Conservation (phyloP, 1,140 invertebrate genomes). For the Cotesia glomerata region DNA sequence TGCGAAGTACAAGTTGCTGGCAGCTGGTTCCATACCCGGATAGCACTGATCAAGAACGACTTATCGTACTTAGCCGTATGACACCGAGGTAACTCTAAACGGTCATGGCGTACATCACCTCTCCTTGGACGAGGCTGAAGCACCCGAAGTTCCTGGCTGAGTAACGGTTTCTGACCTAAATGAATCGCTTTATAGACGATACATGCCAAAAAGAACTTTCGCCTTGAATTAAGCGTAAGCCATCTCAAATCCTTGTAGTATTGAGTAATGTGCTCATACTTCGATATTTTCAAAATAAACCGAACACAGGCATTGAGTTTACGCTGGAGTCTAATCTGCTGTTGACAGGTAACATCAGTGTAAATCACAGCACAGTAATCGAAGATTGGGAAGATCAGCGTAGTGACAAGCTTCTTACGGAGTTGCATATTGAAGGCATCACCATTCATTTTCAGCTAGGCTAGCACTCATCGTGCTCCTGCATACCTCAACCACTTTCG, state of each 20-base stretch:
- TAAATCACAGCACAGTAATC: constrained; percentile 6
- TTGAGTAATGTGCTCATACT: constrained; percentile 1
- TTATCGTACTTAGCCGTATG: background rate
- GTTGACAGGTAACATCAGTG: background rate
- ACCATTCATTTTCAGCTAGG: no score
- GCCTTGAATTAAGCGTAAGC: background rate
- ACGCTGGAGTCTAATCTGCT: background rate
- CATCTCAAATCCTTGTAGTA: background rate
- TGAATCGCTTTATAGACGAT: background rate
- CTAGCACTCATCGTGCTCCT: no score
- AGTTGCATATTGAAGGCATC: no score
- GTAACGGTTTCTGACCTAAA: background rate
- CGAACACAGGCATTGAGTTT: background rate
- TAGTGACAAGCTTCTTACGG: no score
- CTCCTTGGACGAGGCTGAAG: background rate
- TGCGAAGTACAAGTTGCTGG: background rate
- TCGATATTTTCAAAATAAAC: background rate
- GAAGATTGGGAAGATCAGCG: background rate
- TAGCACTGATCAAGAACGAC: background rate
- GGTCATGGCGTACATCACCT: constrained; percentile 1
- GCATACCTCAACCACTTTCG: no score
- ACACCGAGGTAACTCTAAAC: background rate
- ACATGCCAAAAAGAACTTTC: background rate
- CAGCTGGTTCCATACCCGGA: background rate
- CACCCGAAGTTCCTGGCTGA: background rate